phyloP scores from a whole-genome alignment of 2,113 vertebrate genomes.

The Apaloderma vittatum region DNA sequence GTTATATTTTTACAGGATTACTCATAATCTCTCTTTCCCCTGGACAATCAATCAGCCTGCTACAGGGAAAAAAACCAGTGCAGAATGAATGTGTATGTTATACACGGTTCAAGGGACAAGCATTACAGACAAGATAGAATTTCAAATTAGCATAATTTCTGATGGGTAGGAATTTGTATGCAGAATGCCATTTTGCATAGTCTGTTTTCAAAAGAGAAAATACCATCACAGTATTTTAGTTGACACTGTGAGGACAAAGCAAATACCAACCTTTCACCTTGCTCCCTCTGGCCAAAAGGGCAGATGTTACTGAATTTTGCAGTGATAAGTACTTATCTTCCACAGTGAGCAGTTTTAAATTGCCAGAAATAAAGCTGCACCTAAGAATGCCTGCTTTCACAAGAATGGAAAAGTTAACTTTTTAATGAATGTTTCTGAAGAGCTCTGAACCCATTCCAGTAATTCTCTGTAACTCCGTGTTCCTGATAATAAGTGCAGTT shows the following conservation, averaged over 20 bases:
- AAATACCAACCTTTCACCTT: background rate
- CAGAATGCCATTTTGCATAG: background rate
- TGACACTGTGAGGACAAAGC: background rate
- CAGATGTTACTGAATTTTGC: background rate
- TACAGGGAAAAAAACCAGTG: background rate
- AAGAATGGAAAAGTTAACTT: background rate
- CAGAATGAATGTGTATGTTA: background rate
- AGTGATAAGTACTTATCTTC: background rate
- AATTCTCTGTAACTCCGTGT: background rate
- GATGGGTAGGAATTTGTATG: background rate
- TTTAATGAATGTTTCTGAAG: background rate
- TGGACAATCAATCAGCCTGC: background rate
- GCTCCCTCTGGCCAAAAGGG: background rate
- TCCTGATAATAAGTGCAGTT: background rate
- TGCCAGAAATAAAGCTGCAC: background rate
- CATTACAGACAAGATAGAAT: background rate
- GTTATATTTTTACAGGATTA: background rate
- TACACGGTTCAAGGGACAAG: accelerated
- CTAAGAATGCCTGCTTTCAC: background rate
- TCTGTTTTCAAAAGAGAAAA: background rate
- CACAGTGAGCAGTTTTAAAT: background rate
- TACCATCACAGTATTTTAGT: background rate
- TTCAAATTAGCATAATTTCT: background rate
- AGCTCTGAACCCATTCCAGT: background rate
- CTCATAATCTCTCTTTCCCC: background rate